Percentiles rank a stretch among this genome's conserved stretches.
Evolutionary conservation across 1,140 invertebrate species (phyloP).

Genomic region (Plectrocnemia conspersa): DNA sequence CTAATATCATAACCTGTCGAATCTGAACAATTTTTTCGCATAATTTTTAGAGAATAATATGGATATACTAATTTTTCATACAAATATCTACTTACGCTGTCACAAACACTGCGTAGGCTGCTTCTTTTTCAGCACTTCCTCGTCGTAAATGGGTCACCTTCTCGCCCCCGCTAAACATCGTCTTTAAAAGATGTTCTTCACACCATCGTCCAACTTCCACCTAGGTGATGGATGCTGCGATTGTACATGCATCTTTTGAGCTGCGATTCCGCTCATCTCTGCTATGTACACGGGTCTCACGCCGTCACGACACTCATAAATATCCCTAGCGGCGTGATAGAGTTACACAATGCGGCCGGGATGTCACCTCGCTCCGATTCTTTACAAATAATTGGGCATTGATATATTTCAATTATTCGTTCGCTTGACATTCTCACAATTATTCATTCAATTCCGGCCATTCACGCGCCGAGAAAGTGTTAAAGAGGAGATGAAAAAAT

Average conservation of each 20-base stretch:
- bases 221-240: not conserved
- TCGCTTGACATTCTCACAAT: constrained; percentile 31
- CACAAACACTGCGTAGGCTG: too few species aligned
- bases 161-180: too few species aligned
- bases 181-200: too few species aligned
- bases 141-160: too few species aligned
- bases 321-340: constrained; percentile 26
- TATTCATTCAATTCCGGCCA: constrained; percentile 31
- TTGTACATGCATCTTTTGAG: too few species aligned
- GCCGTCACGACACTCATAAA: constrained; percentile 31
- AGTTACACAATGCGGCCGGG: constrained; percentile 24
- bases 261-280: not conserved
- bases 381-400: constrained; percentile 35
- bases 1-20: too few species aligned
- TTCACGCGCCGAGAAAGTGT: constrained; percentile 30
- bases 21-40: too few species aligned
- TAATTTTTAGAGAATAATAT: too few species aligned
- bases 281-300: constrained; percentile 4
- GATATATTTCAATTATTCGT: constrained; percentile 34
- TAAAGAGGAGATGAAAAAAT: constrained; percentile 1
- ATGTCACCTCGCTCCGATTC: constrained; percentile 30
- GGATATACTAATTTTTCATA: too few species aligned
- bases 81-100: too few species aligned
- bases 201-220: too few species aligned
- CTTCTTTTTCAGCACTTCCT: too few species aligned